phyloP scores from a whole-genome alignment of 37 sponge, comb jelly and placozoan species.

The Ianthella basta region DNA sequence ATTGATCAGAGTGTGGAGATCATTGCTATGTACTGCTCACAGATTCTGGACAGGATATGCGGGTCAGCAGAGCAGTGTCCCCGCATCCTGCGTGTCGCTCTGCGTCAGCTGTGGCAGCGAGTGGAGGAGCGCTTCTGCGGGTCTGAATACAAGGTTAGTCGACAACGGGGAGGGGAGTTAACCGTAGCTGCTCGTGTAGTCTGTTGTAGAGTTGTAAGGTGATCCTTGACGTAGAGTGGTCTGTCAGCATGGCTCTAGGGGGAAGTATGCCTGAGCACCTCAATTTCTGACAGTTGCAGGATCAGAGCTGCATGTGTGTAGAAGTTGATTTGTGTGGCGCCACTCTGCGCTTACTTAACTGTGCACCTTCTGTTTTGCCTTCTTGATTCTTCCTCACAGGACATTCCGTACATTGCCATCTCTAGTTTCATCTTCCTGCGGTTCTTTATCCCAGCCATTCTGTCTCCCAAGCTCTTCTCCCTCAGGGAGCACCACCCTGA shows the following conservation, averaged over 20 bases:
- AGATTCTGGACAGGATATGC: constrained; percentile 67
- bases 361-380: too few species aligned
- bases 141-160: constrained; percentile 46
- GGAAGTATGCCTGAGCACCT: too few species aligned
- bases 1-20: constrained; percentile 49
- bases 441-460: constrained; percentile 94
- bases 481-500: constrained; percentile 85
- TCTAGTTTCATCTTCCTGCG: constrained; percentile 92
- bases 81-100: constrained; percentile 58
- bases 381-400: constrained; percentile 36
- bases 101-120: constrained; percentile 74
- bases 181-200: too few species aligned
- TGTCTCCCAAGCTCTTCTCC: constrained; percentile 93
- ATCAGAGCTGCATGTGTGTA: too few species aligned
- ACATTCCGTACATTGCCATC: constrained; percentile 79
- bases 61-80: constrained; percentile 73
- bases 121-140: constrained; percentile 60
- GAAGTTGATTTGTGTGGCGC: too few species aligned
- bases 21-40: constrained; percentile 54
- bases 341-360: too few species aligned
- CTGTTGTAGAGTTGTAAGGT: too few species aligned
- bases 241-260: too few species aligned
- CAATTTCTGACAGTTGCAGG: too few species aligned
- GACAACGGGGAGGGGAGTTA: not conserved
- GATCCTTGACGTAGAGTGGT: too few species aligned